Evolutionary conservation across 2,888 invertebrate species (phyloP).

Genomic region (Amorpha juglandis): DNA sequence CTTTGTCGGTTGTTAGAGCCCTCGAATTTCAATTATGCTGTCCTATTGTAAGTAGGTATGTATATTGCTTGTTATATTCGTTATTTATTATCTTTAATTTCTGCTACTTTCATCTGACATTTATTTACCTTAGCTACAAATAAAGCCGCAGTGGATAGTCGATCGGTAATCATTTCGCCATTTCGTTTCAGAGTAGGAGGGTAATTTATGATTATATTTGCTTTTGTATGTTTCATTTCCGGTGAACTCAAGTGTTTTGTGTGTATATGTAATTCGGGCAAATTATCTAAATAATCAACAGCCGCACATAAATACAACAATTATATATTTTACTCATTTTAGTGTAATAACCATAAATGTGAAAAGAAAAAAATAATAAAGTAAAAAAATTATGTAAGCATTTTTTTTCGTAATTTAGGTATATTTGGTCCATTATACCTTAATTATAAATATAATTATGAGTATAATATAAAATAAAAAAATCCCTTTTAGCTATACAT

Average conservation of each 20-base stretch:
- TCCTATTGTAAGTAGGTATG: conserved; percentile 8
- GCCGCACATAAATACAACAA: no score
- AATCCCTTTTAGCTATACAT: no score
- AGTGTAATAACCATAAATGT: no score
- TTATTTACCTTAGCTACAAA: conserved; percentile 5
- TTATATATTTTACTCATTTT: no score
- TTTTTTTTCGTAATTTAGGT: no score
- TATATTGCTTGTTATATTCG: not conserved
- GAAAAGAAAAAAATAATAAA: no score
- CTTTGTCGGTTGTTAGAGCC: conserved; percentile 25
- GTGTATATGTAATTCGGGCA: no score
- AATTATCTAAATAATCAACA: no score
- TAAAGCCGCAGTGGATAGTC: conserved; percentile 7
- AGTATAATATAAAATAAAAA: no score
- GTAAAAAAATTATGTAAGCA: no score
- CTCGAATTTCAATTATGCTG: conserved; percentile 25
- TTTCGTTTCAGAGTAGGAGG: conserved; percentile 29
- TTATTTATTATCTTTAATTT: conserved; percentile 4
- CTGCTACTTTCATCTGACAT: conserved; percentile 2
- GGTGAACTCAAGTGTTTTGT: not conserved
- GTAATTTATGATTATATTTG: conserved; percentile 14
- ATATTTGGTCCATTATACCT: no score
- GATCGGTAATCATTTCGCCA: conserved; percentile 31
- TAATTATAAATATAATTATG: no score
- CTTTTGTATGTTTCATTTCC: conserved; percentile 31